Evolutionary conservation across 1,140 invertebrate species (phyloP), one percentile per base, ranked within the genome.

Genomic region (Chymomyza costata): DNA sequence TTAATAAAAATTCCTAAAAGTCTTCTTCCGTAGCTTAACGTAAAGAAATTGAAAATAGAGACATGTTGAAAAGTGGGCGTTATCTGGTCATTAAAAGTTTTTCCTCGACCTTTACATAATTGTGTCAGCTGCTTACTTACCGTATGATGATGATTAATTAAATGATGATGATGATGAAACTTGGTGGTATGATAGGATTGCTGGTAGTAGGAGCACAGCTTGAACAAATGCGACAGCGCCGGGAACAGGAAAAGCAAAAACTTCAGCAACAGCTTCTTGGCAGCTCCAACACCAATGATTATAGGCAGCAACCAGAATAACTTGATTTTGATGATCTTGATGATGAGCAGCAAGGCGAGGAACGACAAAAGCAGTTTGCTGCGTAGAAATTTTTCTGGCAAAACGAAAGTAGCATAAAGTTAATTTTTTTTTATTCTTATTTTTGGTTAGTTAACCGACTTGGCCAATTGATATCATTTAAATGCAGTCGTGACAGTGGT

Each of bases 181-280:
- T 93, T 93, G n/a, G 91, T 89, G 1, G 87, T 87, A 52, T 93
- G 90, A 60, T 88, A 88, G 49, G 89, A 89, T 44, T 90, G 89
- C 50, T 93, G 92, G 64, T 94, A 94, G 85, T 92, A 93, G 7
- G 92, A 92, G 83, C 93, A 95, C 1, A 94, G 87, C 78, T 94
- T 94, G 87, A 94, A 95, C 54, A 95, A 88, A 74, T 94, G 92
- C 40, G 92, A 90, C 31, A 95, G 86, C 0, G 92, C 92, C 0
- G 93, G 93, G 74, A 94, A 93, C 3, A 95, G 73, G 87, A 94
- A 94, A 1, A 95, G 87, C 13, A 95, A 80, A 19, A 94, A 86
- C 69, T 95, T 94, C 2, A 95, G 86, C 59, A 94, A 88, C 46
- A 95, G 86, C 80, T 94, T 95, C 86, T 95, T 95, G 1, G 93